A percentile compares a stretch with the other conserved stretches of the same genome.
These are phyloP conservation scores for Poeciliopsis presidionis DNA, from an alignment of 2,797 vertebrate genomes.

Conservation along the genomic window DNA sequence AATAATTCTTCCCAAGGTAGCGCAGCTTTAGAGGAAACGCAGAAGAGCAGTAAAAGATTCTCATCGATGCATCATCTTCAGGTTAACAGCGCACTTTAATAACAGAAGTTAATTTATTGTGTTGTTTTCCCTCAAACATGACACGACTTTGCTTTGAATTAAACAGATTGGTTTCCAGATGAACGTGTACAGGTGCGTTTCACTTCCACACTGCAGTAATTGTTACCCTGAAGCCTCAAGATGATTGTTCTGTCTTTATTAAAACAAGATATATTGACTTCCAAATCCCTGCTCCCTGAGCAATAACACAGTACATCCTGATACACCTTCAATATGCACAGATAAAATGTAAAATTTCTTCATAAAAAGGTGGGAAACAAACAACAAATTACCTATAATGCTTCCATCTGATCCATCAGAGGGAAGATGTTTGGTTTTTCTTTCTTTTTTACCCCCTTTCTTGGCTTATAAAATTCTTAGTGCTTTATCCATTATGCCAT, in stretches of 20 bases:
- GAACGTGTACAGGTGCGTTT: conserved; percentile 16
- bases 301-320: conserved; percentile 21
- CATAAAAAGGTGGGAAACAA: conserved; percentile 6
- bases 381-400: conserved; percentile 1
- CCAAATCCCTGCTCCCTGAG: conserved; percentile 37
- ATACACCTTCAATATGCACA: conserved; percentile 14
- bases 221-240: conserved; percentile 28
- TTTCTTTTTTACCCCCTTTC: conserved; percentile 38
- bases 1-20: background rate
- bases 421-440: conserved; percentile 30
- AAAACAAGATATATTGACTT: conserved; percentile 42
- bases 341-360: conserved; percentile 11
- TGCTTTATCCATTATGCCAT: conserved; percentile 71
- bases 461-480: conserved; percentile 79
- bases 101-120: conserved; percentile 2
- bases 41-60: conserved; percentile 25
- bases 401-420: background rate
- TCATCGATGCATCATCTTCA: background rate
- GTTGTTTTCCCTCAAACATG: conserved; percentile 8
- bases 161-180: conserved; percentile 26
- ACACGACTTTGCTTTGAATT: conserved; percentile 10
- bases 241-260: conserved; percentile 37
- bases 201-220: conserved; percentile 8
- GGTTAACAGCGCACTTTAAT: background rate
- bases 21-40: conserved; percentile 13